Base-by-base conservation (phyloP, 2,888 invertebrate genomes). In the Spodoptera picta region DNA sequence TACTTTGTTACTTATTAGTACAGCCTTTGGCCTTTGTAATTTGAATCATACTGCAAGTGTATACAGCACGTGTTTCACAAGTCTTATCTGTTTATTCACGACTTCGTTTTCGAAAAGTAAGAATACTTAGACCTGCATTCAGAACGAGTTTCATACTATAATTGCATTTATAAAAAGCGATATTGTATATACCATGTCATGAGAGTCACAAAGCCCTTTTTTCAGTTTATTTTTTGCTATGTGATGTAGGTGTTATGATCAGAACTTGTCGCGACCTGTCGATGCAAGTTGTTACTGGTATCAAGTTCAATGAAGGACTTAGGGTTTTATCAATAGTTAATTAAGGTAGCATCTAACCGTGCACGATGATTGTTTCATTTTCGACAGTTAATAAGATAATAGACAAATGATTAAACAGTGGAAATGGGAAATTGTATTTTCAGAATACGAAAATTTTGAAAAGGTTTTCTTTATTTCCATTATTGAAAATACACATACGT, bases 201-300 rank as follows among this genome's bases (percentile, higher is more conserved):
- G 46, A 49, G 19, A n/a, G 12, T 10, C 14, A 60, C 1, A 54
- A 44, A 49, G 41, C 52, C 12, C 56, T 51, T 69, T 60, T 74
- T 68, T 42, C 48, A 47, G n/a, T 12, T 12, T 51, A 31, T 56
- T 58, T 45, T 46, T 56, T 11, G 50, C 50, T 19, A 27, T 19
- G 19, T 19, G 19, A 19, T 51, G 65, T 49, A 52, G 62, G 52
- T 60, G 73, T 55, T 58, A 61, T 45, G 19, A 69, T 7, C 36
- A 42, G 53, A 54, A 75, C 71, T 75, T 64, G 71, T 72, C 42
- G 53, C 53, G 24, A 72, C 71, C 27, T 75, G 71, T 69, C 48
- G 53, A 12, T 41, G 6, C 71, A 14, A 23, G 70, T 72, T 47
- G 45, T 43, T 57, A 7, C 75, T 9, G 14, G 71, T 54, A 54